Percentiles rank a stretch among this genome's conserved stretches.
phyloP scores from a whole-genome alignment of 2,888 invertebrate species.

The Caenorhabditis auriculariae region DNA sequence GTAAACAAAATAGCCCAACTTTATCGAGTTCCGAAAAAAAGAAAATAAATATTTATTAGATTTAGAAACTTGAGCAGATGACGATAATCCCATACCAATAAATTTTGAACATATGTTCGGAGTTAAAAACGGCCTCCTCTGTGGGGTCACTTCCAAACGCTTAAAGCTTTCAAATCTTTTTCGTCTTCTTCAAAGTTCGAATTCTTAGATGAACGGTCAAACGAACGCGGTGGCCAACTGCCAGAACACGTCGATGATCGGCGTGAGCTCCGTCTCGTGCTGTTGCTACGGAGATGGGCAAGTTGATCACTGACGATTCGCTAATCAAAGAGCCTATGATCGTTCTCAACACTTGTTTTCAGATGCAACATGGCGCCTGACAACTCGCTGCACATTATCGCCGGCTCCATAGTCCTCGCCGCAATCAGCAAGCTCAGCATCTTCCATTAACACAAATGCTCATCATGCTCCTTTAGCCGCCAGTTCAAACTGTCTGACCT shows the following conservation, averaged over 20 bases:
- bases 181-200: neutral
- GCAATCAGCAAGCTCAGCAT: neutral
- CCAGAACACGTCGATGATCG: slow-evolving; percentile 14
- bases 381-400: slow-evolving; percentile 2
- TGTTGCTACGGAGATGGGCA: slow-evolving; percentile 36
- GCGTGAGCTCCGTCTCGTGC: slow-evolving; percentile 10
- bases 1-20: too few relatives aligned
- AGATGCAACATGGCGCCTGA: slow-evolving; percentile 20
- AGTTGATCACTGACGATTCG: too few relatives aligned
- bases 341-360: too few relatives aligned
- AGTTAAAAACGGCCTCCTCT: too few relatives aligned
- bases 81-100: too few relatives aligned
- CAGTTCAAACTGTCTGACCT: neutral
- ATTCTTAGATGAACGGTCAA: slow-evolving; percentile 24
- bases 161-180: too few relatives aligned
- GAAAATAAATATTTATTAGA: too few relatives aligned
- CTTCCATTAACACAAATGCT: slow-evolving; percentile 3
- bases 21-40: too few relatives aligned
- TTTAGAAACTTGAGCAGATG: too few relatives aligned
- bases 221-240: slow-evolving; percentile 25
- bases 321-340: too few relatives aligned
- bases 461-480: neutral
- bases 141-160: too few relatives aligned
- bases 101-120: too few relatives aligned
- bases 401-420: slow-evolving; percentile 4